Evolutionary conservation across 2,113 vertebrate species (phyloP), one percentile per base, ranked within the genome.

Genomic region (Anas platyrhynchos): DNA sequence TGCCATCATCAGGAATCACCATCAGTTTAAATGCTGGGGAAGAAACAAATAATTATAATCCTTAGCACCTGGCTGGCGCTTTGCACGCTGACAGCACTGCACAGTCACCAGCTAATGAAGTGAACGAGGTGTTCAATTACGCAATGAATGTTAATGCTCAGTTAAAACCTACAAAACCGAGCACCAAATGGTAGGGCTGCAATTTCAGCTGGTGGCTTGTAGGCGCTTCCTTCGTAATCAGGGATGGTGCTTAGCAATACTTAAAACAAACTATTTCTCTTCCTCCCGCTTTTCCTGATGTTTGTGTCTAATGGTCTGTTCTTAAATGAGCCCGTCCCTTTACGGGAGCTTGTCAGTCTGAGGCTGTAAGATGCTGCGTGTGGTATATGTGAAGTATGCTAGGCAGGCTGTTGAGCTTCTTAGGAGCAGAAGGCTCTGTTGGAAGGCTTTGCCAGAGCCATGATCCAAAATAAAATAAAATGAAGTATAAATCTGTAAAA

Each of bases 31-130:
- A 89, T n/a, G 46, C 59, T 44, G 67, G 72, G 91, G 68, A 86
- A 71, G 91, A 96, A 97, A 95, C 94, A 71, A 97, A 93, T 91
- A 90, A 94, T 96, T 77, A 48, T 58, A 69, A 89, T 61, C 36
- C 62, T 96, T 69, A 94, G 95, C 91, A 96, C 94, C 88, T 93
- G 93, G 32, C 50, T 86, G 89, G 79, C 77, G 88, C 79, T 94
- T 91, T 89, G 88, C 86, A 80, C 92, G 76, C 66, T 69, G 86
- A 62, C 91, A 95, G 94, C 20, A 3, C 90, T 62, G 91, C 90
- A 65, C 80, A 86, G 90, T 88, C 84, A 85, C 88, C 94, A 95
- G 94, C 95, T 97, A 96, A 97, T 97, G 95, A 96, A 93, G 79
- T 96, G 91, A 96, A 88, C 1, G 83, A 95, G 95, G 90, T 84